Percentiles rank a stretch among this genome's conserved stretches.
Conservation (phyloP, 2,797 vertebrate genomes). For the Moxostoma hubbsi region DNA sequence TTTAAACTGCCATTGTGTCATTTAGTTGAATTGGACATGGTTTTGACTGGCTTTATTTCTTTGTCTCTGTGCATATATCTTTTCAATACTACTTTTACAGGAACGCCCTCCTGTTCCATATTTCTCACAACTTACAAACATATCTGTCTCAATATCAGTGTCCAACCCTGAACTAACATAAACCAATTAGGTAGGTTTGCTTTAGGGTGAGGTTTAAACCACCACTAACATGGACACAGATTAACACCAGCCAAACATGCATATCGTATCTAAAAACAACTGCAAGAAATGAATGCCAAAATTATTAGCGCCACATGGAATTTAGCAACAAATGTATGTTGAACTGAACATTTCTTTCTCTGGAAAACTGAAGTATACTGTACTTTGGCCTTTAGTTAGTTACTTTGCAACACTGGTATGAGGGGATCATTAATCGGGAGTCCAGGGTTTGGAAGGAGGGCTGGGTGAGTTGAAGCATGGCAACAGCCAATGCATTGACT, state of each 20-base stretch:
- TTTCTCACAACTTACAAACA: too few species aligned
- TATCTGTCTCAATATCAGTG: neutral
- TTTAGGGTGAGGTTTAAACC: slow-evolving; percentile 29
- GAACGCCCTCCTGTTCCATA: neutral
- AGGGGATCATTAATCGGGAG: slow-evolving; percentile 7
- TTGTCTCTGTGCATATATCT: neutral
- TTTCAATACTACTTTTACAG: neutral
- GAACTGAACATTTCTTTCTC: too few species aligned
- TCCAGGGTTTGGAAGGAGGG: too few species aligned
- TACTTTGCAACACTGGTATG: neutral
- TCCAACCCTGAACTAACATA: slow-evolving; percentile 5
- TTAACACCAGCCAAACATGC: neutral
- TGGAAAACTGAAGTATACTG: too few species aligned
- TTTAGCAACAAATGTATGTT: neutral
- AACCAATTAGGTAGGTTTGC: neutral
- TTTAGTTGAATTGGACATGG: neutral
- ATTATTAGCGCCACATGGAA: neutral
- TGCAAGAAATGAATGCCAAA: neutral
- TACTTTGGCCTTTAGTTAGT: too few species aligned
- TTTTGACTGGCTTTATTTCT: neutral
- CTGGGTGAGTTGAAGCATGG: too few species aligned
- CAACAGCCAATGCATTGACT: neutral
- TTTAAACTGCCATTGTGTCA: neutral
- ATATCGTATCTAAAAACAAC: neutral
- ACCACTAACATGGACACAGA: neutral